Percentiles rank a stretch among this genome's conserved stretches.
Conservation (phyloP, 2,113 vertebrate species). For the Mus musculus region DNA sequence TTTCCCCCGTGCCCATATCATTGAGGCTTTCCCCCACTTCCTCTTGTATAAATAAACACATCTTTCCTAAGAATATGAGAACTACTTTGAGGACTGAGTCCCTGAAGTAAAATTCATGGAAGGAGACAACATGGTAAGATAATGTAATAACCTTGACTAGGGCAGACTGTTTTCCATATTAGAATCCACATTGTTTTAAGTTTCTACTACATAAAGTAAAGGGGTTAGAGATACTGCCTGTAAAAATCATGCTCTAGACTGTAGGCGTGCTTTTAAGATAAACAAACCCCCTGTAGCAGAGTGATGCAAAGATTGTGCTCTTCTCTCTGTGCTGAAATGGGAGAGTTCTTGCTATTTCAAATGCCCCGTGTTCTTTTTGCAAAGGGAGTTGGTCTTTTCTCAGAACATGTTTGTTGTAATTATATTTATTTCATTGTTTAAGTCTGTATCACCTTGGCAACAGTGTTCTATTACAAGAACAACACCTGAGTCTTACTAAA, state of each 20-base stretch:
- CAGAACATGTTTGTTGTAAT: slow-evolving; percentile 51
- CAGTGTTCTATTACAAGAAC: slow-evolving; percentile 56
- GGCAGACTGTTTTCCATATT: slow-evolving; percentile 49
- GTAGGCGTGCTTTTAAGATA: background rate
- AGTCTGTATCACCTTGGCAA: slow-evolving; percentile 54
- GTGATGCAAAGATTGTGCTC: background rate
- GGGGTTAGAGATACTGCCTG: background rate
- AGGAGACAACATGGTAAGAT: slow-evolving; percentile 24
- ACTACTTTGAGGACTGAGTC: slow-evolving; percentile 14
- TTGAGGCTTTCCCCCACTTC: too few species aligned
- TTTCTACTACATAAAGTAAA: slow-evolving; percentile 51
- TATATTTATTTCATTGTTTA: slow-evolving; percentile 73
- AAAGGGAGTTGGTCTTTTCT: slow-evolving; percentile 48
- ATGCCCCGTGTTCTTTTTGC: slow-evolving; percentile 19
- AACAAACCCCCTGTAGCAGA: background rate
- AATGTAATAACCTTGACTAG: slow-evolving; percentile 45
- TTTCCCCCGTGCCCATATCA: too few species aligned
- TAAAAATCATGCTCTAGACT: slow-evolving; percentile 7
- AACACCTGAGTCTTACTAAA: slow-evolving; percentile 65
- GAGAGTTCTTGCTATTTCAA: slow-evolving; percentile 33
- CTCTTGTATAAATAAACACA: slow-evolving; percentile 26
- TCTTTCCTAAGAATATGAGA: background rate
- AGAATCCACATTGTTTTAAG: slow-evolving; percentile 47
- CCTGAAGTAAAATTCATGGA: slow-evolving; percentile 55
- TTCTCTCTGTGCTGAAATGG: background rate